Evolutionary conservation across 2,888 invertebrate species (phyloP), one percentile per base, ranked within the genome.

Genomic region (Amiota mariae): DNA sequence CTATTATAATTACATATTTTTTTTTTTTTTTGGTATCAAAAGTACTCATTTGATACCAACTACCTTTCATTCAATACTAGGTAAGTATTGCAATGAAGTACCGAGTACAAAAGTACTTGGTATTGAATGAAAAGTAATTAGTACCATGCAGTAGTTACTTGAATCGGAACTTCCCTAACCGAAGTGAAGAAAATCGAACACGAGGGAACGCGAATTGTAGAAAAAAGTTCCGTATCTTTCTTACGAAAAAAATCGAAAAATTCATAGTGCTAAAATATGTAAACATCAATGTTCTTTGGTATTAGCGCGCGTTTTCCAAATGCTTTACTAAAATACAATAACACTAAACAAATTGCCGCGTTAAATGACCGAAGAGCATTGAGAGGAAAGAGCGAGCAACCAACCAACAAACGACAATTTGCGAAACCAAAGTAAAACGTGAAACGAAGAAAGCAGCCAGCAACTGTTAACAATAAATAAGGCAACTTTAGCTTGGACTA

Each of bases 341-440:
- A 13, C 12, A 12, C 3, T 11, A 20, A 59, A 13, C 12, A 68
- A 54, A 54, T 68, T 59, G 10, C 18, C n/a, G 13, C 24, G 51
- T 68, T 68, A n/a, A 68, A 68, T 54, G 51, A 20, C 24, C 67
- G 36, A 54, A 59, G 18, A 68, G 54, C 51, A n/a, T 67, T 9
- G 54, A 68, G 36, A 68, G 54, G 12, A 54, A 63, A 63, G 6
- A 36, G 24, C 24, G 3, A 24, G 24, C 24, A 24, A 15, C 15
- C 54, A 66, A 18, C 67, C 54, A 15, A 24, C 54, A 54, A 54
- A 36, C 67, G 63, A 18, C 54, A 46, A 51, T 51, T 68, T 68
- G 67, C 67, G 54, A 68, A 68, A 51, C 48, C 67, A 68, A 68
- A 68, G 67, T 68, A 54, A 68, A 68, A 68, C 67, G 67, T 68